Percentiles rank a stretch among this genome's conserved stretches.
Conservation (phyloP, 2,113 vertebrate species). For the Poicephalus meyeri region DNA sequence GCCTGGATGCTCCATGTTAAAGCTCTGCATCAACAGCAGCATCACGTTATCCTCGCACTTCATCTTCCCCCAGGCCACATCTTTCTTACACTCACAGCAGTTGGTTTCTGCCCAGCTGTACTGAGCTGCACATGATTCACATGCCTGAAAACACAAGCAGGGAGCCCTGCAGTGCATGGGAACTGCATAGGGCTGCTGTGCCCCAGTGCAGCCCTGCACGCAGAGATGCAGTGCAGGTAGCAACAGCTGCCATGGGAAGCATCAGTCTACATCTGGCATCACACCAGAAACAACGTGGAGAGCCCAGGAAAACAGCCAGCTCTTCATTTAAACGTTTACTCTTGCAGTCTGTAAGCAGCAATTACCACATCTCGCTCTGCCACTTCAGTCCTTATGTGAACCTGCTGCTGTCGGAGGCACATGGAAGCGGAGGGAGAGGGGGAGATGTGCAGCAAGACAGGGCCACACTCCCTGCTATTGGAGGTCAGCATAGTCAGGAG, state of each 20-base stretch:
- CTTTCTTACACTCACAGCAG: background rate
- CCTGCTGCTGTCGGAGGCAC: fast-evolving
- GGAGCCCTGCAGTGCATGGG: background rate
- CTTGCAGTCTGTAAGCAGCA: background rate
- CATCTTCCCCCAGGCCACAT: background rate
- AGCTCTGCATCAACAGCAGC: background rate
- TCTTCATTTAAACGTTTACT: background rate
- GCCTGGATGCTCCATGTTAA: background rate
- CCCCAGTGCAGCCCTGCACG: background rate
- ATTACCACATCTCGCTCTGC: background rate
- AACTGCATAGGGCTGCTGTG: background rate
- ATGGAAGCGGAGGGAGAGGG: fast-evolving
- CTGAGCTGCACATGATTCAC: background rate
- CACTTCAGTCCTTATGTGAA: fast-evolving
- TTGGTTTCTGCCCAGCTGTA: background rate
- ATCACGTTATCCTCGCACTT: background rate
- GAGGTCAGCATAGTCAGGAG: fast-evolving
- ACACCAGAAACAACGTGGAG: background rate
- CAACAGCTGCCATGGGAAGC: fast-evolving
- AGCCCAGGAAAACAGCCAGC: background rate
- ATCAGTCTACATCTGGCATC: background rate
- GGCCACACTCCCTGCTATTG: fast-evolving
- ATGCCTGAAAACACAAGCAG: background rate
- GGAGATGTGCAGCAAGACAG: fast-evolving
- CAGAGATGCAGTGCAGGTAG: background rate